phyloP scores from a whole-genome alignment of 2,797 vertebrate genomes.

The Pseudochirops cupreus region DNA sequence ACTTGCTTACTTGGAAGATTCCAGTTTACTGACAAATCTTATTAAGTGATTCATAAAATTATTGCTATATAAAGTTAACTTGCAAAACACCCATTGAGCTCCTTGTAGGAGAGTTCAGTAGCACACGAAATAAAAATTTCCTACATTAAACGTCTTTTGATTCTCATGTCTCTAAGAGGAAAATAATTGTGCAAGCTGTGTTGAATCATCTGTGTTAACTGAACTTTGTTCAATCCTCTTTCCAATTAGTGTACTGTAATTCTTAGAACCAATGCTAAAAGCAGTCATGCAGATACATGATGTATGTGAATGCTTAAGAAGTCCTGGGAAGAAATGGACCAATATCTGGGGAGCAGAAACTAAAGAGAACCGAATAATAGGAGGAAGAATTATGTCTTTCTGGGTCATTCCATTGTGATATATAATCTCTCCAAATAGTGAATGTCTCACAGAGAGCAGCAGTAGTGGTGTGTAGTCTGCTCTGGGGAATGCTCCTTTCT shows the following conservation, averaged over 20 bases:
- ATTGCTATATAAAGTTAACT: background rate
- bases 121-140: background rate
- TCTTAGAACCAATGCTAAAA: background rate
- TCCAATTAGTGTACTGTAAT: background rate
- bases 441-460: background rate
- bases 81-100: background rate
- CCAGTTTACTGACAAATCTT: background rate
- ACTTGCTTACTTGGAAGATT: background rate
- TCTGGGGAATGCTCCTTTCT: background rate
- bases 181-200: background rate
- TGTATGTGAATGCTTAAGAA: background rate
- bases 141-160: background rate
- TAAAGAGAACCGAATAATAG: background rate
- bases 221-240: slow-evolving; percentile 18
- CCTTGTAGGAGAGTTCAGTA: background rate
- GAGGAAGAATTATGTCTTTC: background rate
- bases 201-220: background rate
- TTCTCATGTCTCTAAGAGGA: slow-evolving; percentile 5
- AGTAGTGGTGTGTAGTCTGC: background rate
- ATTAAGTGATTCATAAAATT: background rate
- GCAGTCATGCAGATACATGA: background rate
- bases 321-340: background rate
- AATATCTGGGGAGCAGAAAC: background rate
- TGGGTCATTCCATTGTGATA: background rate
- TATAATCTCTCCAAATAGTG: background rate